Evolutionary conservation across 1,140 invertebrate species (phyloP).

Genomic region (Chlorops oryzae): DNA sequence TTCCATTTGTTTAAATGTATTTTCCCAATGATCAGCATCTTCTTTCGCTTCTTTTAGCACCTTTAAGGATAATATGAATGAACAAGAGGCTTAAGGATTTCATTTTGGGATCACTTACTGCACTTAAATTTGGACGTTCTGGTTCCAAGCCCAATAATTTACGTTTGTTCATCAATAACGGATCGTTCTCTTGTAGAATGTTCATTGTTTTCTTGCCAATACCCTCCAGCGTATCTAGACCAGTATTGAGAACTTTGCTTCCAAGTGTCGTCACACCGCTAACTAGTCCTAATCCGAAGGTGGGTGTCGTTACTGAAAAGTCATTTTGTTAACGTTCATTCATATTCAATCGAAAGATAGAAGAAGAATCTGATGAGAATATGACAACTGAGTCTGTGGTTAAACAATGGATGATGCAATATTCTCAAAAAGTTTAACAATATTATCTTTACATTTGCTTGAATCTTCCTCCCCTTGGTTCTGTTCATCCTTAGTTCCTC

Average conservation of each 20-base stretch:
- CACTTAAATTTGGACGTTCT: slow-evolving; percentile 56
- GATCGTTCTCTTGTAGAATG: slow-evolving; percentile 84
- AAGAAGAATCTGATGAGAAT: too few species aligned
- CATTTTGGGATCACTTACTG: slow-evolving; percentile 20
- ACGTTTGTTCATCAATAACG: slow-evolving; percentile 75
- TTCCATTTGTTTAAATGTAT: slow-evolving; percentile 54
- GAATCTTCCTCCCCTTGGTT: background rate
- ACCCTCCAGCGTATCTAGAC: slow-evolving; percentile 81
- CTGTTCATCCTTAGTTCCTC: slow-evolving; percentile 18
- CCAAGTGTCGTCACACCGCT: slow-evolving; percentile 62
- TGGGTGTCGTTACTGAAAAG: slow-evolving; percentile 4
- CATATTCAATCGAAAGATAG: too few species aligned
- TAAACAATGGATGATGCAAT: too few species aligned
- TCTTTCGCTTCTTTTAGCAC: slow-evolving; percentile 78
- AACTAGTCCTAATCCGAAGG: slow-evolving; percentile 51
- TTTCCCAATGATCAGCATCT: slow-evolving; percentile 64
- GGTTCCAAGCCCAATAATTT: slow-evolving; percentile 63
- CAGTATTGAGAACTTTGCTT: slow-evolving; percentile 73
- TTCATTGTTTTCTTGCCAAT: slow-evolving; percentile 93
- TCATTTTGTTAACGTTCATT: background rate
- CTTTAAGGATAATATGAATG: slow-evolving; percentile 51
- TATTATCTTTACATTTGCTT: background rate
- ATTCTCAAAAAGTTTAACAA: too few species aligned
- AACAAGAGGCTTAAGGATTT: too few species aligned
- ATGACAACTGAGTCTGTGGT: too few species aligned